These are phyloP conservation scores for Pseudomyrmex pallidus DNA, from an alignment of 1,140 invertebrate species.

Conservation along the genomic window DNA sequence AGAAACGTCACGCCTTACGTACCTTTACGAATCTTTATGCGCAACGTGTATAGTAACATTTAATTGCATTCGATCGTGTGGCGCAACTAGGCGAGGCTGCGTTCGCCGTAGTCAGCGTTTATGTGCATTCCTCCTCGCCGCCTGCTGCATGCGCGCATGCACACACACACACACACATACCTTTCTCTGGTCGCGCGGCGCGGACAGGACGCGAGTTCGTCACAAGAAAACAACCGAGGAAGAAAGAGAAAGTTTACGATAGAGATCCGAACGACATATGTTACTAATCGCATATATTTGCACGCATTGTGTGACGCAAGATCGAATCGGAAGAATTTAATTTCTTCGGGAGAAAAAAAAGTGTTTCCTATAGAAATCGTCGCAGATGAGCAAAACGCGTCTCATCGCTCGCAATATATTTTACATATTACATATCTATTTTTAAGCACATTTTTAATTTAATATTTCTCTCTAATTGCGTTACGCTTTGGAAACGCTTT, in stretches of 20 bases:
- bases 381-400: not conserved
- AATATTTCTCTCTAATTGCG: conserved; percentile 15
- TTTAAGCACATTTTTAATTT: not conserved
- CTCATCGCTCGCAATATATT: conserved; percentile 8
- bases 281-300: not conserved
- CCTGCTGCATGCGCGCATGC: not conserved
- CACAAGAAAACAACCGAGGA: too few relatives aligned
- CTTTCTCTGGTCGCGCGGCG: conserved; percentile 16
- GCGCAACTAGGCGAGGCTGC: conserved; percentile 12
- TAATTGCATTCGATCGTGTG: conserved; percentile 29
- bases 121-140: conserved; percentile 17
- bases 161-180: not conserved
- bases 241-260: too few relatives aligned
- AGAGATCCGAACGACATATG: too few relatives aligned
- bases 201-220: too few relatives aligned
- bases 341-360: not conserved
- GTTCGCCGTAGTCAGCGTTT: conserved; percentile 14
- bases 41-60: conserved; percentile 26
- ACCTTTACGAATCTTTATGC: conserved; percentile 43
- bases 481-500: not conserved
- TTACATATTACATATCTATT: too few relatives aligned
- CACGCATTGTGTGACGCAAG: not conserved
- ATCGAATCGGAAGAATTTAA: not conserved
- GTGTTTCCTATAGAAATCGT: too few relatives aligned
- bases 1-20: conserved; percentile 42